Base-by-base conservation (phyloP, 2,888 invertebrate species). In the Zonitis immaculata region DNA sequence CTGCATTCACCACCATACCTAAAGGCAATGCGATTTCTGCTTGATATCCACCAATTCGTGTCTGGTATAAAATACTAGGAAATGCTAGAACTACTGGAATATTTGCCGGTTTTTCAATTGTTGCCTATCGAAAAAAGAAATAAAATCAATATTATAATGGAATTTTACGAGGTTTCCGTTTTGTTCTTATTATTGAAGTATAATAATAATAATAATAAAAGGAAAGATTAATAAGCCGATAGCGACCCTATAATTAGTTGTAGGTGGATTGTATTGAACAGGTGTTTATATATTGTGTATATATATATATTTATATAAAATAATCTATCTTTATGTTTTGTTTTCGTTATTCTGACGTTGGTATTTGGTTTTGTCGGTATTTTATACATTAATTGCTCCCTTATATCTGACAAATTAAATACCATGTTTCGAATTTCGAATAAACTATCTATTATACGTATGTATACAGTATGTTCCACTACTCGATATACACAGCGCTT, bases 1-100 rank as follows among this genome's bases (percentile, higher is more conserved):
- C 87, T 0, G 90, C 91, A 72, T 91, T 91, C 9, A 91, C 90
- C 3, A 91, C 90, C 74, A 90, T 91, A 4, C 91, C 91, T 54
- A 91, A 76, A 0, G 90, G 89, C 46, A 91, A 74, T 0, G 83
- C 79, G 46, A 88, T 78, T 73, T 88, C 88, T 8, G 80, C 79
- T 66, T 85, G 84, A 64, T 84, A 86, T 30, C 81, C 81, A n/a
- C 85, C 86, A 44, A 80, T 79, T 54, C 85, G 82, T 1, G 89
- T 89, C 73, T 88, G 87, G 73, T 89, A 88, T 11, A 89, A 76
- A 0, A 84, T 83, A 62, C 85, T 87, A 1, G 88, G 85, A 63
- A 86, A 85, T 26, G 89, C 86, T 54, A 91, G 77, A 4, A 91
- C 91, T 26, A 91, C 89, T 1, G 91, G 91, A 58, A 91, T 89